Evolutionary conservation across 2,113 vertebrate genomes (phyloP).

Genomic region (Acrocephalus arundinaceus): DNA sequence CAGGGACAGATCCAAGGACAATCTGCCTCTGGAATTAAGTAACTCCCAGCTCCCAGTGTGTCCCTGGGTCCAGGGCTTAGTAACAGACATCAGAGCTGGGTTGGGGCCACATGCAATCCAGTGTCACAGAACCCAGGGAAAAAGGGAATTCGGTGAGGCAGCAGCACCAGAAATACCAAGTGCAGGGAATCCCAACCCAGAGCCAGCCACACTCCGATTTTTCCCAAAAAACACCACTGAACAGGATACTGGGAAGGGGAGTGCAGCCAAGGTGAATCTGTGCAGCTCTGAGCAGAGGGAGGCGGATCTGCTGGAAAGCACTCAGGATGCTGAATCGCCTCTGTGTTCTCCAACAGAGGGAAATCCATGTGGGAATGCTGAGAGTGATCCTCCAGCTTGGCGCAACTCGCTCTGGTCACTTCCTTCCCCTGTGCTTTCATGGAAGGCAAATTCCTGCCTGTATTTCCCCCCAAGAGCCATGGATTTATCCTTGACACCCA

Average conservation of each 20-base stretch:
- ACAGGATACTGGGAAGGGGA: neutral
- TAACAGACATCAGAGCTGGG: neutral
- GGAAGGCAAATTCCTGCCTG: neutral
- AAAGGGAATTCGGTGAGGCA: neutral
- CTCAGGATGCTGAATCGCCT: neutral
- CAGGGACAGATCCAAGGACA: too few relatives aligned
- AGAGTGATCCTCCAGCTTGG: neutral
- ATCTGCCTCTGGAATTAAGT: neutral
- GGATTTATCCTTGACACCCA: neutral
- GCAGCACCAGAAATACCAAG: neutral
- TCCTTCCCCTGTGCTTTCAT: too few relatives aligned
- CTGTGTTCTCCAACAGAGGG: accelerated
- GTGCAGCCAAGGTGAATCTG: neutral
- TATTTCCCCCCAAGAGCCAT: neutral
- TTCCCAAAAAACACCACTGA: neutral
- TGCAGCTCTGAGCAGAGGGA: neutral
- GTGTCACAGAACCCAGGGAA: neutral
- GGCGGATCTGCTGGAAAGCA: neutral
- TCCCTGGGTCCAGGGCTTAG: neutral
- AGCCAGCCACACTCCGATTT: neutral
- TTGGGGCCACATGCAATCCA: neutral
- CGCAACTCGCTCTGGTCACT: accelerated
- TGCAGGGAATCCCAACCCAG: neutral
- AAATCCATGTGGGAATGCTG: neutral
- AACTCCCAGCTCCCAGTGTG: neutral